phyloP scores from a whole-genome alignment of 1,140 invertebrate genomes.

The Papilio polytes region DNA sequence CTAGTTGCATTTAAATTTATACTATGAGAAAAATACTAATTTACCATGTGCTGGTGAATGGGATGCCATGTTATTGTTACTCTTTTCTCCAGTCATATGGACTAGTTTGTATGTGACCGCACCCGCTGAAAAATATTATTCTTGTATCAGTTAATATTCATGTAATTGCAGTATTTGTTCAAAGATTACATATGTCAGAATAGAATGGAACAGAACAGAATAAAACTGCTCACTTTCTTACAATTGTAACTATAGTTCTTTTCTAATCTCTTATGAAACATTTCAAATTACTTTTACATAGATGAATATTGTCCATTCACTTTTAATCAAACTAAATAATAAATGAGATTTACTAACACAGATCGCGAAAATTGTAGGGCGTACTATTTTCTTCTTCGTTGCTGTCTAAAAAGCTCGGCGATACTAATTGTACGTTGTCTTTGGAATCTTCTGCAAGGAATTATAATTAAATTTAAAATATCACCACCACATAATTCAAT shows the following conservation, averaged over 20 bases:
- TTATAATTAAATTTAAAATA: conserved; percentile 73
- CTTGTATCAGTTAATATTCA: background rate
- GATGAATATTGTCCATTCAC: background rate
- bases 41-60: conserved; percentile 67
- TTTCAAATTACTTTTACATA: background rate
- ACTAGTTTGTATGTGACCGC: conserved; percentile 71
- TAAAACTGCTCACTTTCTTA: no score
- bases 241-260: no score
- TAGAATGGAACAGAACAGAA: no score
- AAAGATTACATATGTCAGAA: background rate
- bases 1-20: background rate
- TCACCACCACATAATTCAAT: conserved; percentile 38
- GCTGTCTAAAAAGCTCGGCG: conserved; percentile 64
- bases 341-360: conserved; percentile 61
- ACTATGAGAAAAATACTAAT: conserved; percentile 36
- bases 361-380: conserved; percentile 69
- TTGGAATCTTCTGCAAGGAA: conserved; percentile 67
- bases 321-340: background rate
- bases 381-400: conserved; percentile 62
- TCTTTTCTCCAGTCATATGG: conserved; percentile 61
- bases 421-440: conserved; percentile 64
- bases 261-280: background rate
- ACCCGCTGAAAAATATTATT: conserved; percentile 57
- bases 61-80: conserved; percentile 56
- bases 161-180: background rate